phyloP scores from a whole-genome alignment of 2,797 vertebrate genomes.

The Tenualosa thibaudeaui region DNA sequence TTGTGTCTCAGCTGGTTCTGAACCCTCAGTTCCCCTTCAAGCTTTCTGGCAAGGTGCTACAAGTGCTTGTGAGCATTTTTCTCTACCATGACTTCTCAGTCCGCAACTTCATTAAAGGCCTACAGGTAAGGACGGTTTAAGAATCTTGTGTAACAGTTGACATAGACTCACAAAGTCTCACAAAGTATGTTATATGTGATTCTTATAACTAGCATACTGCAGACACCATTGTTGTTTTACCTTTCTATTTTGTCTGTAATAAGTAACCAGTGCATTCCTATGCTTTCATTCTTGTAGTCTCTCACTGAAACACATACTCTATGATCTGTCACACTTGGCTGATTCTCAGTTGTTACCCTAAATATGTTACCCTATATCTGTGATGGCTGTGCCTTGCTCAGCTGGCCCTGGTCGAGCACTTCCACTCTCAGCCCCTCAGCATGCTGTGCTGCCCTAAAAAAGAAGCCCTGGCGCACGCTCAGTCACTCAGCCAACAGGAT shows the following conservation, averaged over 20 bases:
- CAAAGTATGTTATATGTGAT: not conserved
- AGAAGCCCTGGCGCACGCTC: constrained; percentile 68
- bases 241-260: too few relatives aligned
- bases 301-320: too few relatives aligned
- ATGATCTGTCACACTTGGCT: not conserved
- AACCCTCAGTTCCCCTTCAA: constrained; percentile 86
- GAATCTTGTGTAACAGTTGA: not conserved
- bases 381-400: constrained; percentile 59
- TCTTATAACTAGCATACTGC: not conserved
- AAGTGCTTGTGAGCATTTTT: constrained; percentile 91
- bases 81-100: constrained; percentile 97
- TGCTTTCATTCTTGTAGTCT: too few relatives aligned
- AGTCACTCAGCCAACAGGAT: constrained; percentile 74
- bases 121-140: constrained; percentile 79
- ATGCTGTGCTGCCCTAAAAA: constrained; percentile 84
- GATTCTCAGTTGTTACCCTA: not conserved
- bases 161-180: not conserved
- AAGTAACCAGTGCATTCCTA: too few relatives aligned
- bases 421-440: constrained; percentile 88
- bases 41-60: constrained; percentile 85
- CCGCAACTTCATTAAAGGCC: constrained; percentile 93
- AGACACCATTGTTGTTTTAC: too few relatives aligned
- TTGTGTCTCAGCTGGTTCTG: constrained; percentile 81
- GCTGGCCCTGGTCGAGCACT: constrained; percentile 93
- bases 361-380: not conserved